Percentiles rank a stretch among this genome's conserved stretches.
Evolutionary conservation across 2,113 vertebrate species (phyloP).

Genomic region (Bothrops jararaca): DNA sequence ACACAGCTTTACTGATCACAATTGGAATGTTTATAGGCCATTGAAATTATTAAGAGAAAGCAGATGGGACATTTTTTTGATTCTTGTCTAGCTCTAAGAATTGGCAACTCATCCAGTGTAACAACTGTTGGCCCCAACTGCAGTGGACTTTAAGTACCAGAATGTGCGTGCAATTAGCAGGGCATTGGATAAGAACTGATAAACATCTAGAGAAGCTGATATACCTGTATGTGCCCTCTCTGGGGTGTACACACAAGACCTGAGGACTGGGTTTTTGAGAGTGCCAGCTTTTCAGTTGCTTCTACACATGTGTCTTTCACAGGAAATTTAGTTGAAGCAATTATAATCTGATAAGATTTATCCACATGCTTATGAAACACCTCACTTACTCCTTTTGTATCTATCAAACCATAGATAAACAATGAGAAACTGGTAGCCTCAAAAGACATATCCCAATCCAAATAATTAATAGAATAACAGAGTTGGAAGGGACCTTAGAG

Average conservation of each 20-base stretch:
- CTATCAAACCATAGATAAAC: background rate
- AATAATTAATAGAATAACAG: background rate
- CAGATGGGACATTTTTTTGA: background rate
- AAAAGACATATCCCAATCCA: background rate
- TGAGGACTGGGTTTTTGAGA: background rate
- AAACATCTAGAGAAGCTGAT: background rate
- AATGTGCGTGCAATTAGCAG: background rate
- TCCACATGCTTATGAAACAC: background rate
- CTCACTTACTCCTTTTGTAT: background rate
- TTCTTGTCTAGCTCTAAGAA: background rate
- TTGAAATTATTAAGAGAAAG: background rate
- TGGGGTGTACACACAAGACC: background rate
- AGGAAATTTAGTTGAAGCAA: background rate
- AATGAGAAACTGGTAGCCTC: background rate
- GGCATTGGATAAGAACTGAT: background rate
- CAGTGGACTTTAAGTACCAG: background rate
- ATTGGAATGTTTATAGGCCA: background rate
- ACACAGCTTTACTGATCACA: background rate
- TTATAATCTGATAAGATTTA: background rate
- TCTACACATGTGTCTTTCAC: background rate
- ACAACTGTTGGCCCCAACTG: background rate
- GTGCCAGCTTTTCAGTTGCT: background rate
- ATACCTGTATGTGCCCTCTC: background rate
- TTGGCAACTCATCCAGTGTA: background rate
- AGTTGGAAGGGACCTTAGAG: background rate